These are phyloP conservation scores for Myotis findleyi DNA, from an alignment of 2,797 vertebrate species.

Conservation along the genomic window DNA sequence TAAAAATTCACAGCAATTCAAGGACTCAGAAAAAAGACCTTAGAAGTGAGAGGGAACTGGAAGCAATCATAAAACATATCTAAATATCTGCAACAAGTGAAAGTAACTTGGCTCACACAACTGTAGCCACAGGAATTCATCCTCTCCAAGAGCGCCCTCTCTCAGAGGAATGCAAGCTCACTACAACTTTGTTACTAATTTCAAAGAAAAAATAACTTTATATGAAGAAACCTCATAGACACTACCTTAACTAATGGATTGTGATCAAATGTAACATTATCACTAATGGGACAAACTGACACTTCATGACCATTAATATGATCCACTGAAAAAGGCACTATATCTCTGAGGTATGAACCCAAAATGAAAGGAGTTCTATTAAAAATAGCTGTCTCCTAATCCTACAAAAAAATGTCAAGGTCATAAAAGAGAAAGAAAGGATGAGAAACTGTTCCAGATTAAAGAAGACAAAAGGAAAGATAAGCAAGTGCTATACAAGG, in stretches of 20 bases:
- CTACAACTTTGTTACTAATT: not conserved
- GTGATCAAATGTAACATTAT: not conserved
- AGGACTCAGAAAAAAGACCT: not conserved
- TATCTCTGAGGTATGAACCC: not conserved
- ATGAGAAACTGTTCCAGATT: not conserved
- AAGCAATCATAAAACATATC: not conserved
- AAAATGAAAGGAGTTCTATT: not conserved
- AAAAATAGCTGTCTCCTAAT: not conserved
- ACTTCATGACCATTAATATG: not conserved
- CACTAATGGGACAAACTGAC: not conserved
- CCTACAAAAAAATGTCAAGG: slow-evolving; percentile 13
- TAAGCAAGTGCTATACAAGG: not conserved
- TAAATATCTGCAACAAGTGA: not conserved
- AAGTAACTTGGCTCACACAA: not conserved
- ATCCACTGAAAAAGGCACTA: not conserved
- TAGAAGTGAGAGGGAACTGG: not conserved
- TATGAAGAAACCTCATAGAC: not conserved
- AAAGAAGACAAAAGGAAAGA: not conserved
- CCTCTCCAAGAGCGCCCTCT: not conserved
- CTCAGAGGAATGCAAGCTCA: not conserved
- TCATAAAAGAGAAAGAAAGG: not conserved
- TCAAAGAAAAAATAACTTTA: slow-evolving; percentile 10
- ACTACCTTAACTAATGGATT: not conserved
- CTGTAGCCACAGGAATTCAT: not conserved
- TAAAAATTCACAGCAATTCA: not conserved